Conservation (phyloP, 2,113 vertebrate genomes). For the Perccottus glenii region DNA sequence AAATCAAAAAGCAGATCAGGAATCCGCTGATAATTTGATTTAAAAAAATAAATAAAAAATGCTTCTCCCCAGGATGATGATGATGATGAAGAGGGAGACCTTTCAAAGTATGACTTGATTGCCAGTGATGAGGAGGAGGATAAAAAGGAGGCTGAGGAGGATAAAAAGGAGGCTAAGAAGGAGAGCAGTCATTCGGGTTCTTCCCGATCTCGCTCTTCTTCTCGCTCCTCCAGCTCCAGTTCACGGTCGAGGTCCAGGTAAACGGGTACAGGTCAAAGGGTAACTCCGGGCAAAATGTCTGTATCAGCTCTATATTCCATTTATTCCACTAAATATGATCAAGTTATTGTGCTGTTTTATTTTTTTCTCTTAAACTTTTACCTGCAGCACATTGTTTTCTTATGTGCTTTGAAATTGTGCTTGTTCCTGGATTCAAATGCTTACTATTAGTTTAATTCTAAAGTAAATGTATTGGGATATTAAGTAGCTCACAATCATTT, state of each 20-base stretch:
- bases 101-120: constrained; percentile 96
- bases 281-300: constrained; percentile 99
- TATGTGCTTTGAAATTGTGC: not conserved
- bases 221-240: constrained; percentile 88
- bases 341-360: constrained; percentile 2
- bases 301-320: constrained; percentile 95
- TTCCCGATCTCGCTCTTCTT: constrained; percentile 88
- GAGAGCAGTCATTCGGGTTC: constrained; percentile 89
- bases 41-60: not conserved
- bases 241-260: constrained; percentile 99
- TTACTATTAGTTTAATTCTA: too few species aligned
- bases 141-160: constrained; percentile 74
- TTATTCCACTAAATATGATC: constrained; percentile 20
- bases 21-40: not conserved
- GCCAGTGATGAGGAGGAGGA: constrained; percentile 91
- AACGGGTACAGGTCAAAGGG: constrained; percentile 99
- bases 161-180: constrained; percentile 76
- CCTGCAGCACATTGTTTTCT: not conserved
- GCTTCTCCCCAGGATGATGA: constrained; percentile 86
- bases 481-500: too few species aligned
- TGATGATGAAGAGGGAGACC: constrained; percentile 84
- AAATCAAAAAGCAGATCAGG: not conserved
- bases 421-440: not conserved
- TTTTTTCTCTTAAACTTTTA: not conserved
- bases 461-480: too few species aligned